Evolutionary conservation across 53 echinoderm and acorn worm species (phyloP), one percentile per base, ranked within the genome.

Genomic region (Temnopleurus reevesii): DNA sequence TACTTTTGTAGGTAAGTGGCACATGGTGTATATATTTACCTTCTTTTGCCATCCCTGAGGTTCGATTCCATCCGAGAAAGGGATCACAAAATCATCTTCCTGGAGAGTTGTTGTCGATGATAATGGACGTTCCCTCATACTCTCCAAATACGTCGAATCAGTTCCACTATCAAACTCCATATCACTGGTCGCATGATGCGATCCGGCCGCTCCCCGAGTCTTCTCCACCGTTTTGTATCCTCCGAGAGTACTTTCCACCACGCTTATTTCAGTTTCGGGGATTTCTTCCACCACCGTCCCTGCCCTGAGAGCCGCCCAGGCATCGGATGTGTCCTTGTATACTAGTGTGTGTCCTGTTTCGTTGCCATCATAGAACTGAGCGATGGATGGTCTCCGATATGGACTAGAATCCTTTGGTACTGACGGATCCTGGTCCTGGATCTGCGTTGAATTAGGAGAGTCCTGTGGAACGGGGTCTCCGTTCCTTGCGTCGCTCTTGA

Each of bases 301-400:
- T 21, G 91, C 91, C 46, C 91, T 83, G 38, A 97, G 83, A 10
- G 97, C 97, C 23, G 92, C 95, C 97, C 97, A 97, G 1, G 97
- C 97, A 58, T 92, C 92, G 2, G 94, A 55, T 8, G 97, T 97
- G 66, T 97, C 97, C 65, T 91, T 94, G 81, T 92, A 95, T 5
- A 97, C 93, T 15, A 97, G 60, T 2, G 91, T 65, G 46, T 87
- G 88, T 24, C 88, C 88, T 18, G 36, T 46, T 15, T 65, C 66
- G 30, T 51, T 23, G 4, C 71, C 76, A 49, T 87, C 88, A 53
- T 87, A 87, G 53, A 47, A 87, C 49, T 87, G 88, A 8, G 71
- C 66, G 13, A 65, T 23, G 30, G 88, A 87, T 5, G 71, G 65
- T 66, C 88, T 45, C 24, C 71, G 65, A 43, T 36, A 36, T 12